Evolutionary conservation across 1,140 invertebrate genomes (phyloP), one percentile per base, ranked within the genome.

Genomic region (Procambarus virginalis): DNA sequence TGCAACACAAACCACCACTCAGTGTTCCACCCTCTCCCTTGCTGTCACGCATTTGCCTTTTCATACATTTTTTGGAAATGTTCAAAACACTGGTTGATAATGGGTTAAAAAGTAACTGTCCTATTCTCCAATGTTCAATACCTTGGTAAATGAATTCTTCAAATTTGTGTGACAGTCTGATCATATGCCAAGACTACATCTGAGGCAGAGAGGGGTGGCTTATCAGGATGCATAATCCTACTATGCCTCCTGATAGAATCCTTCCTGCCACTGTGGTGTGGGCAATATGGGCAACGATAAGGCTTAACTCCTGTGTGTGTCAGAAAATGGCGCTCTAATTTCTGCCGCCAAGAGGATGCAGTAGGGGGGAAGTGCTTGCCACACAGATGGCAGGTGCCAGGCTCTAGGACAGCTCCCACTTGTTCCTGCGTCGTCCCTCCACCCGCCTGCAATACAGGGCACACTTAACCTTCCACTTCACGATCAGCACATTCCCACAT

Each of bases 1-100:
- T 92, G 91, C 78, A 92, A 92, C 89, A 90, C 88, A 91, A 83
- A 89, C 86, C 80, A 89, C 86, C 78, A 68, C 91, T 89, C 84
- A 89, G 87, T 89, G 82, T 55, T 89, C 81, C 51, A 89, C 83
- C 73, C 76, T 76, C 75, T 86, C 80, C 80, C 87, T 73, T 86
- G 51, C 55, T 46, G 68, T 49, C 84, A 79, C 68, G 77, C 48
- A 79, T 55, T 58, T 60, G 55, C 10, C n/a, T 85, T 77, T 78
- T 58, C 75, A 34, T 46, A 75, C 17, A 55, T 22, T 60, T 81
- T 22, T 14, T n/a, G 20, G 17, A 55, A 81, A 51, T 86, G 84
- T 45, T 34, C 80, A 82, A 82, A 48, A 73, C 10, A 68, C 9
- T 82, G 80, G 68, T 46, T 68, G 80, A 82, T 17, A 82, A 45